Base-by-base conservation (phyloP, 2,888 invertebrate genomes). In the Ischnus inquisitorius region DNA sequence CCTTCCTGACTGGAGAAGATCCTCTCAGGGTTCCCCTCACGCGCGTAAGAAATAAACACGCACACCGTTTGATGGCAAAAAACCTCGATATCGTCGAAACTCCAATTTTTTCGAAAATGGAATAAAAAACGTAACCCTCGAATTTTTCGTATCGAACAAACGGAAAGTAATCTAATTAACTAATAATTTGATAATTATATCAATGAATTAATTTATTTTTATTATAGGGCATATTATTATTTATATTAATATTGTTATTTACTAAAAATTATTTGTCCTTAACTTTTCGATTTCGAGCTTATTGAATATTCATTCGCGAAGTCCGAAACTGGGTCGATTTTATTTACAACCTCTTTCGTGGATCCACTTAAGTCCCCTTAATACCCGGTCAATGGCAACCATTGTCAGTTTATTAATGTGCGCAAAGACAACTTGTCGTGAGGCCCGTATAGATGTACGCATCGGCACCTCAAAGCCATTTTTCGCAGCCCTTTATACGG, bases 401-500 rank as follows among this genome's bases (percentile, higher is more conserved):
- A 41, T 54, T 39, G 34, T 34, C 46, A 12, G 54, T 48, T 48
- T 48, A 54, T 8, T 57, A 16, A 4, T 4, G 14, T 16, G 16
- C 16, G 16, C n/a, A n/a, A n/a, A n/a, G n/a, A n/a, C n/a, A n/a
- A n/a, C n/a, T n/a, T n/a, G n/a, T n/a, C n/a, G n/a, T n/a, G n/a
- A n/a, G n/a, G n/a, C n/a, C n/a, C 0, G n/a, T 16, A 51, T 14
- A 51, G 0, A 16, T 48, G 14, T 8, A 43, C 16, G 16, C 1
- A 28, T 28, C 28, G 25, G 25, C 12, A 14, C 16, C 51, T 51
- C 51, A n/a, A 16, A 16, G 16, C 19, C 60, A 34, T 34, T 68
- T 34, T 34, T 51, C 62, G 39, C 10, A 43, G 60, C 67, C 72
- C 76, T 78, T 82, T 43, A 41, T 10, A n/a, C n/a, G n/a, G 41